phyloP scores from a whole-genome alignment of 2,888 invertebrate genomes.

The Oscheius myriophilus region DNA sequence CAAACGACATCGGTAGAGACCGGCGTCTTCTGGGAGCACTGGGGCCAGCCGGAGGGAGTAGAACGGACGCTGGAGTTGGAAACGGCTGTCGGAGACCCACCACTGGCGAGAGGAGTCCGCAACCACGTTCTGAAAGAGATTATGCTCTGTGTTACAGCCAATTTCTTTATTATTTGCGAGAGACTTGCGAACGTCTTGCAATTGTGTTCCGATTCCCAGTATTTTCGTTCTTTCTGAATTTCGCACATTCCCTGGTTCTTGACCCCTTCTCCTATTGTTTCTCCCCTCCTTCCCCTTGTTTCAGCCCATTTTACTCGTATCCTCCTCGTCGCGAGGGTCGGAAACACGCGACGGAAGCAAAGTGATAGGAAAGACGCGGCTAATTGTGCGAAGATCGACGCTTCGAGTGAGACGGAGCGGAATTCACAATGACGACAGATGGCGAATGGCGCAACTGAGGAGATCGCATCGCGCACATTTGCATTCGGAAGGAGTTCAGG shows the following conservation, averaged over 20 bases:
- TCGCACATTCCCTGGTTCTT: too few relatives aligned
- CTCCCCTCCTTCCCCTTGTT: not conserved
- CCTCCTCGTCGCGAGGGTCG: too few relatives aligned
- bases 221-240: not conserved
- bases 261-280: not conserved
- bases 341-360: too few relatives aligned
- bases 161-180: not conserved
- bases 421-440: slow-evolving; percentile 28
- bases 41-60: slow-evolving; percentile 61
- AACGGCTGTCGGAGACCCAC: slow-evolving; percentile 67
- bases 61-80: slow-evolving; percentile 62
- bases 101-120: slow-evolving; percentile 63
- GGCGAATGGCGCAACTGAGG: slow-evolving; percentile 14
- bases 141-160: not conserved
- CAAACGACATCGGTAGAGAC: slow-evolving; percentile 54
- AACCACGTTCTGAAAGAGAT: slow-evolving; percentile 52
- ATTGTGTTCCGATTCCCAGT: not conserved
- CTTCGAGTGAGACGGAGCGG: not conserved
- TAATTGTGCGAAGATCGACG: too few relatives aligned
- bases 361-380: too few relatives aligned
- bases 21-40: slow-evolving; percentile 63
- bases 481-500: not conserved
- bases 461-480: slow-evolving; percentile 16
- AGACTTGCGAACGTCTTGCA: not conserved
- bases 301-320: not conserved